Conservation (phyloP, 2,113 vertebrate species). For the Eira barbara region DNA sequence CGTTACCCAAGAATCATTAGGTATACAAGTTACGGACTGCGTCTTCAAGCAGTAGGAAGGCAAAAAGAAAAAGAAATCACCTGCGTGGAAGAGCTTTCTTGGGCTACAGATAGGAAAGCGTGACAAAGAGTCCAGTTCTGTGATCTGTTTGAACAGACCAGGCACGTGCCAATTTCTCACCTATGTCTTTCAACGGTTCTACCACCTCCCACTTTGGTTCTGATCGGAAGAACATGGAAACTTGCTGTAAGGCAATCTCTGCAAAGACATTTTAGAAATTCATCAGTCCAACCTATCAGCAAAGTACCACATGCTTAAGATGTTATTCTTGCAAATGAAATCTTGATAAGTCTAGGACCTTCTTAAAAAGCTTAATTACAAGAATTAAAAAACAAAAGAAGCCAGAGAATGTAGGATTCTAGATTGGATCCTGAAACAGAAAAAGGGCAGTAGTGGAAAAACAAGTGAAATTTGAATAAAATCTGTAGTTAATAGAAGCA, state of each 20-base stretch:
- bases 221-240: slow-evolving; percentile 99
- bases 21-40: not conserved
- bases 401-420: not conserved
- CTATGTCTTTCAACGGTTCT: slow-evolving; percentile 96
- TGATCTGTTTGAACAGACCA: not conserved
- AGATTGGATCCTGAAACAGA: not conserved
- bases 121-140: not conserved
- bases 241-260: slow-evolving; percentile 98
- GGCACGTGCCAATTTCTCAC: slow-evolving; percentile 80
- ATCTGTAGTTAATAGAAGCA: not conserved
- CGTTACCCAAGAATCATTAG: not conserved
- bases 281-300: slow-evolving; percentile 33
- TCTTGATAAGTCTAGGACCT: not conserved
- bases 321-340: not conserved
- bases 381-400: not conserved
- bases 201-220: slow-evolving; percentile 97
- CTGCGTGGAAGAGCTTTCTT: not conserved
- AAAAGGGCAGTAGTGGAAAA: not conserved
- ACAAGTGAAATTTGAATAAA: not conserved
- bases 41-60: not conserved
- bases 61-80: slow-evolving; percentile 1
- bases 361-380: not conserved
- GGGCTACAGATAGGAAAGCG: not conserved
- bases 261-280: slow-evolving; percentile 56
- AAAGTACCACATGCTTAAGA: not conserved